Evolutionary conservation across 2,888 invertebrate genomes (phyloP).

Genomic region (Dendrolimus pini): DNA sequence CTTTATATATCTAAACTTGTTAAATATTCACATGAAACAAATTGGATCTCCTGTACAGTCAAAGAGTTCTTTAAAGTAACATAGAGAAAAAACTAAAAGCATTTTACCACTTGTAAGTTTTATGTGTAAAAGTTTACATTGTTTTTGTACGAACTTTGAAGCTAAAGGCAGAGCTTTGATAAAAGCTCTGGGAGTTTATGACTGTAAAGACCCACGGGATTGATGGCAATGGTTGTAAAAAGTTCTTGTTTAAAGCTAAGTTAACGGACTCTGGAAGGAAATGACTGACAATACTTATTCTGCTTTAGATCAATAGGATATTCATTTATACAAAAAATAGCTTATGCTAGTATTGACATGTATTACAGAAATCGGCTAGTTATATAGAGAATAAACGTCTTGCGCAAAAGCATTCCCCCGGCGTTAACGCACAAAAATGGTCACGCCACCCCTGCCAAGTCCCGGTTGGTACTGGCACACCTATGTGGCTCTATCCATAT

Average conservation of each 20-base stretch:
- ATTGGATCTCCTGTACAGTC: conserved; percentile 12
- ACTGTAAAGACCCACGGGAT: conserved; percentile 5
- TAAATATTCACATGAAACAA: not conserved
- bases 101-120: conserved; percentile 28
- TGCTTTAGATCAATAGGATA: too few relatives aligned
- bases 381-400: too few relatives aligned
- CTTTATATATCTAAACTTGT: not conserved
- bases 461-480: too few relatives aligned
- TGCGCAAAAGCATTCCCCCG: too few relatives aligned
- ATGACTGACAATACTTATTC: too few relatives aligned
- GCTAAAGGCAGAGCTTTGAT: conserved; percentile 11
- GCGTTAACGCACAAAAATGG: too few relatives aligned
- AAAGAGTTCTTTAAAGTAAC: conserved; percentile 23
- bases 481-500: too few relatives aligned
- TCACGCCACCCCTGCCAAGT: too few relatives aligned
- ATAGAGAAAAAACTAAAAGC: conserved; percentile 35
- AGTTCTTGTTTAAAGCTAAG: not conserved
- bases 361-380: too few relatives aligned
- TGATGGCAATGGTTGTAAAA: not conserved
- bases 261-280: too few relatives aligned
- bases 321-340: too few relatives aligned
- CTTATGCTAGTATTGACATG: too few relatives aligned
- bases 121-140: conserved; percentile 32
- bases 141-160: conserved; percentile 17
- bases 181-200: conserved; percentile 13